These are phyloP conservation scores for Melinaea menophilus DNA, from an alignment of 2,888 invertebrate species.

Conservation along the genomic window DNA sequence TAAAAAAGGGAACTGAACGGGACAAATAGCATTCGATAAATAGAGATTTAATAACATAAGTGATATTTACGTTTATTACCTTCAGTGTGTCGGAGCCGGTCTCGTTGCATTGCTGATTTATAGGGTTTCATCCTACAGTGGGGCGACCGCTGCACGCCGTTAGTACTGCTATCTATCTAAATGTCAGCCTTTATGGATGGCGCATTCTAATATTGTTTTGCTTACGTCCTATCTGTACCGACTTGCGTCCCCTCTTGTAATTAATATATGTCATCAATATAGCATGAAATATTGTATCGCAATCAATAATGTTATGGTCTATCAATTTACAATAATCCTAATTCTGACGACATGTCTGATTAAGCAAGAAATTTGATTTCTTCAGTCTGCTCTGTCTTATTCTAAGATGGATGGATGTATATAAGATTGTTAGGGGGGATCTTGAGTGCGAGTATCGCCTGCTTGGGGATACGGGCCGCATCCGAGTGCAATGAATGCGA, in stretches of 20 bases:
- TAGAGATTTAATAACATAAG: constrained; percentile 1
- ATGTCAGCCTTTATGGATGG: constrained; percentile 16
- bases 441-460: constrained; percentile 60
- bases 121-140: constrained; percentile 18
- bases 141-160: constrained; percentile 22
- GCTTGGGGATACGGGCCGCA: constrained; percentile 67
- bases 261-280: background rate
- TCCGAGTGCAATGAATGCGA: constrained; percentile 78
- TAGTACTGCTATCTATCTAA: constrained; percentile 18
- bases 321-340: too few species aligned
- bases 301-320: too few species aligned
- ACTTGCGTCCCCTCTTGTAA: background rate
- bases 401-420: constrained; percentile 12
- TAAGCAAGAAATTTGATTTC: background rate
- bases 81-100: constrained; percentile 2
- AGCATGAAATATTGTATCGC: too few species aligned
- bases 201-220: constrained; percentile 18
- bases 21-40: background rate
- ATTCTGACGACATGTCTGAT: too few species aligned
- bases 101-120: constrained; percentile 18
- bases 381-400: background rate
- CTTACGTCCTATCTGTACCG: background rate
- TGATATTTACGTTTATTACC: constrained; percentile 4
- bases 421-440: constrained; percentile 39
- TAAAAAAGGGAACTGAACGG: too few species aligned